Base-by-base conservation (phyloP, 2,888 invertebrate genomes). In the Lottia gigantea region DNA sequence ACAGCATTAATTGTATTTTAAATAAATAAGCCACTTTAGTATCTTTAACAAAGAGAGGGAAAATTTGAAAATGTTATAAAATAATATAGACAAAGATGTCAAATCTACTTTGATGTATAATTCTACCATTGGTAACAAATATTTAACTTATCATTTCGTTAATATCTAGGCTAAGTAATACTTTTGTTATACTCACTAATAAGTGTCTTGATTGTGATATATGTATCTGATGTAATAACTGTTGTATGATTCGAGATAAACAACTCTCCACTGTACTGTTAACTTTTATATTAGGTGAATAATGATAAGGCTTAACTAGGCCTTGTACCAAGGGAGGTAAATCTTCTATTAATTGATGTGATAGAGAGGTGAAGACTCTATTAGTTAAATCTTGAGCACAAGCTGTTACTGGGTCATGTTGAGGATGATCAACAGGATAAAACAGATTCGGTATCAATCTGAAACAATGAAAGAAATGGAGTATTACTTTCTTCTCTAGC, bases 131-230 rank as follows among this genome's bases (percentile, higher is more conserved):
- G n/a, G n/a, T n/a, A n/a, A n/a, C n/a, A n/a, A n/a, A n/a, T n/a
- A n/a, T n/a, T n/a, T n/a, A n/a, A n/a, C n/a, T n/a, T n/a, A n/a
- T n/a, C n/a, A n/a, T n/a, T n/a, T n/a, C n/a, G n/a, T n/a, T n/a
- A n/a, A n/a, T n/a, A n/a, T n/a, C n/a, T n/a, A n/a, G n/a, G n/a
- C n/a, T n/a, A 40, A 8, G 40, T 40, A 40, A 40, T n/a, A n/a
- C 40, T 40, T 8, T 40, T 40, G 40, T 40, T 40, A 40, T 40
- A 75, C 92, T 91, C 87, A 93, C 94, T 83, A 92, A 91, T 80
- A 92, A 91, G 88, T 91, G 90, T 89, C 92, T 94, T 67, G 93
- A 92, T 72, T 92, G 91, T 1, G 93, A 91, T 6, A 91, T 89
- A 83, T 92, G 89, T 45, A 94, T 83, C 67, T 89, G 88, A 66